A percentile compares a stretch with the other conserved stretches of the same genome.
Conservation (phyloP, 2,113 vertebrate genomes). For the Poeciliopsis retropinna region DNA sequence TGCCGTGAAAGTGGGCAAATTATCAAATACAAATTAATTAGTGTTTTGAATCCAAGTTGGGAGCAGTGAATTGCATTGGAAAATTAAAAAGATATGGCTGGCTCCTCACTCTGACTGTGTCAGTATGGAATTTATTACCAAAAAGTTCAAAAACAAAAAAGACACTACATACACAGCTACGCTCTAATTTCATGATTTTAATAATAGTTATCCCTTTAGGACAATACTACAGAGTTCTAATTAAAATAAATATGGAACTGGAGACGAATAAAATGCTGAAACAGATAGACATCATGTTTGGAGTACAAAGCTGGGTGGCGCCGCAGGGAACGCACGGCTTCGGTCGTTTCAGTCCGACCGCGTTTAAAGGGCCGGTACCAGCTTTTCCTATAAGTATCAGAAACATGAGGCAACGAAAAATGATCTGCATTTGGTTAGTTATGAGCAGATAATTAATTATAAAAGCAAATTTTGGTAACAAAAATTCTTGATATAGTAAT, state of each 20-base stretch:
- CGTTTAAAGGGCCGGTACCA: background rate
- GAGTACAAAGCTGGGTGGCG: background rate
- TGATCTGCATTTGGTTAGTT: background rate
- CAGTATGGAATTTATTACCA: conserved; percentile 67
- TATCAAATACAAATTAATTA: conserved; percentile 84
- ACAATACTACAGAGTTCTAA: conserved; percentile 61
- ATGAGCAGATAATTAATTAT: background rate
- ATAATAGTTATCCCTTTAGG: conserved; percentile 59
- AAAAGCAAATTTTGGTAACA: background rate
- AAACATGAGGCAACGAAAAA: background rate
- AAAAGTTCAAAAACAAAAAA: conserved; percentile 68
- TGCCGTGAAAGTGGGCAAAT: conserved; percentile 78
- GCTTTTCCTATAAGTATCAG: background rate
- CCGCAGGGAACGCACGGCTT: conserved; percentile 27
- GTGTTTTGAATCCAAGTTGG: conserved; percentile 72
- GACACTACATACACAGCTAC: conserved; percentile 55
- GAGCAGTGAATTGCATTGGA: conserved; percentile 77
- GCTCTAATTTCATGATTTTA: conserved; percentile 69
- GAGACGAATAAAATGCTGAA: conserved; percentile 41
- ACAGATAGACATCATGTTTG: conserved; percentile 50
- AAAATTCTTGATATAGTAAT: too few species aligned
- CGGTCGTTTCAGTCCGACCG: conserved; percentile 3
- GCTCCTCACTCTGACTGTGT: conserved; percentile 43
- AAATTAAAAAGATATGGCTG: conserved; percentile 80
- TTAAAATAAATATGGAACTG: conserved; percentile 64